Conservation (phyloP, 2,888 invertebrate genomes). For the Leptinotarsa rubiginosa region DNA sequence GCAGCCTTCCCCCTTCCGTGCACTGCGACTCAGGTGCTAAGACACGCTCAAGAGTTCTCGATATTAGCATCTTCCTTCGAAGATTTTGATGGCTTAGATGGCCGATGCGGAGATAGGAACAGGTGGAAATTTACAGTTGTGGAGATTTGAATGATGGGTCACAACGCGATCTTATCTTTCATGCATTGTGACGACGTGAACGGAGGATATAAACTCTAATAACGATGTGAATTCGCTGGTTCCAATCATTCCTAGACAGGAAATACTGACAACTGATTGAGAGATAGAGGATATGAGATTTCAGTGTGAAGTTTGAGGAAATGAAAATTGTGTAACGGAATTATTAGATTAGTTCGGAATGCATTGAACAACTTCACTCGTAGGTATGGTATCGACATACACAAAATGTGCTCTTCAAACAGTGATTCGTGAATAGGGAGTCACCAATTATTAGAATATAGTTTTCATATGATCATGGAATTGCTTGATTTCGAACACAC, state of each 20-base stretch:
- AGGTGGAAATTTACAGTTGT: slow-evolving; percentile 22
- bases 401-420: no score
- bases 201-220: neutral
- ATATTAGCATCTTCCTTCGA: slow-evolving; percentile 41
- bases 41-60: slow-evolving; percentile 48
- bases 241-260: neutral
- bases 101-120: slow-evolving; percentile 13
- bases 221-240: slow-evolving; percentile 14
- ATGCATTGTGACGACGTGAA: slow-evolving; percentile 17
- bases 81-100: slow-evolving; percentile 18
- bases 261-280: neutral
- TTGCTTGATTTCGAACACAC: no score
- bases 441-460: no score
- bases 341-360: neutral
- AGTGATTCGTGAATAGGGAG: no score
- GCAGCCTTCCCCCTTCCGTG: slow-evolving; percentile 43
- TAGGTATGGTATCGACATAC: no score
- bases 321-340: neutral
- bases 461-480: no score
- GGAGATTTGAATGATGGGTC: slow-evolving; percentile 20
- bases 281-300: neutral
- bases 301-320: neutral
- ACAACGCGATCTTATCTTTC: slow-evolving; percentile 4
- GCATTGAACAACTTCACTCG: neutral
- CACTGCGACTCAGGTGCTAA: slow-evolving; percentile 42